Evolutionary conservation across 2,888 invertebrate species (phyloP).

Genomic region (Copidosoma aretas): DNA sequence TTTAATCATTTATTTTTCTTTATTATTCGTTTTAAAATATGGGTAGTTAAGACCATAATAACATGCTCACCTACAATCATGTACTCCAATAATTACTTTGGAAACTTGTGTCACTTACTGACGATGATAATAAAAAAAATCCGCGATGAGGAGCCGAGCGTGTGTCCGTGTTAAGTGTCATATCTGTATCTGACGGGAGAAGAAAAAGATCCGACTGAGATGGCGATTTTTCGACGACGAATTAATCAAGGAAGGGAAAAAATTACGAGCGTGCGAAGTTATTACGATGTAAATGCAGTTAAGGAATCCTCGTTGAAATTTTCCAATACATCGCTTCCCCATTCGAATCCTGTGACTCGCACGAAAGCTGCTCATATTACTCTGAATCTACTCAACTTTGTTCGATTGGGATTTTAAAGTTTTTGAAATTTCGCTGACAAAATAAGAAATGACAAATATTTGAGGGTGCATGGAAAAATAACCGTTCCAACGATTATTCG

Average conservation of each 20-base stretch:
- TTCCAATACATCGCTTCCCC: too few relatives aligned
- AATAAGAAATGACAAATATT: too few relatives aligned
- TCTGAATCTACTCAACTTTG: too few relatives aligned
- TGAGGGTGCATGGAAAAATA: too few relatives aligned
- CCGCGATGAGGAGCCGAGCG: not conserved
- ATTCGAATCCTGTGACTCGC: too few relatives aligned
- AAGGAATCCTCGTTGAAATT: not conserved
- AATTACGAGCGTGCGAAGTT: not conserved
- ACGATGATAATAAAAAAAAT: too few relatives aligned
- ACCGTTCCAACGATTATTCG: too few relatives aligned
- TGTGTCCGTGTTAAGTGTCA: not conserved
- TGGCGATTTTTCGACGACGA: not conserved
- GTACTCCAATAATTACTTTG: not conserved
- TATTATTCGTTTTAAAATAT: conserved; percentile 26
- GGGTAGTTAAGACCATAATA: conserved; percentile 32
- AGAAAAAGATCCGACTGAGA: not conserved
- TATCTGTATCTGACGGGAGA: not conserved
- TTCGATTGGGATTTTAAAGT: too few relatives aligned
- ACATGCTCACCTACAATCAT: conserved; percentile 1
- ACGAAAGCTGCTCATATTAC: too few relatives aligned
- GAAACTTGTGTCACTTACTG: not conserved
- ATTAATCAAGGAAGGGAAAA: not conserved
- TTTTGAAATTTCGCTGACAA: too few relatives aligned
- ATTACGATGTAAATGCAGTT: not conserved
- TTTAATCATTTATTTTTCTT: conserved; percentile 27